phyloP scores from a whole-genome alignment of 2,113 vertebrate genomes.

The Rostratula benghalensis region DNA sequence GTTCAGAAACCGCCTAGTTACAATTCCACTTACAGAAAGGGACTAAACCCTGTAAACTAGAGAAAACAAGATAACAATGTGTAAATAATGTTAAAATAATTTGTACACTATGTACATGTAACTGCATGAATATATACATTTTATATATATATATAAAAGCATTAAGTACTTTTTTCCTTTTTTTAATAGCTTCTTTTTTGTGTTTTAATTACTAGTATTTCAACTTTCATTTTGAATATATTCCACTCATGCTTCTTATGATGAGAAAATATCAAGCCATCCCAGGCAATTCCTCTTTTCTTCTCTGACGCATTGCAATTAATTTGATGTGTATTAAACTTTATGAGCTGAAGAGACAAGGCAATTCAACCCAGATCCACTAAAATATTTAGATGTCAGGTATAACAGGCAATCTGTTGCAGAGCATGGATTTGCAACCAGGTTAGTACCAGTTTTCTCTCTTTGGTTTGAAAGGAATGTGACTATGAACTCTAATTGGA shows the following conservation, averaged over 20 bases:
- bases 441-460: neutral
- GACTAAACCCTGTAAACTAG: neutral
- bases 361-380: neutral
- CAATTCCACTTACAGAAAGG: neutral
- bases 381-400: neutral
- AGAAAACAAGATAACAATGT: neutral
- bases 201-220: neutral
- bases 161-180: neutral
- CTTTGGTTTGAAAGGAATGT: neutral
- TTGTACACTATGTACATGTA: neutral
- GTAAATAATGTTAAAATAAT: neutral
- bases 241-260: neutral
- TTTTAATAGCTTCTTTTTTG: neutral
- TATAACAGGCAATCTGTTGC: neutral
- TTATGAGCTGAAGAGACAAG: slow-evolving; percentile 24
- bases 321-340: slow-evolving; percentile 4
- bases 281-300: neutral
- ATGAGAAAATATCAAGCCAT: neutral
- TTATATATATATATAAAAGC: neutral
- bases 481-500: neutral
- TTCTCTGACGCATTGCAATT: neutral
- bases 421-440: neutral
- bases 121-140: neutral
- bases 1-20: neutral
- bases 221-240: neutral